Conservation (phyloP, 2,888 invertebrate species). For the Nudaria mundana region DNA sequence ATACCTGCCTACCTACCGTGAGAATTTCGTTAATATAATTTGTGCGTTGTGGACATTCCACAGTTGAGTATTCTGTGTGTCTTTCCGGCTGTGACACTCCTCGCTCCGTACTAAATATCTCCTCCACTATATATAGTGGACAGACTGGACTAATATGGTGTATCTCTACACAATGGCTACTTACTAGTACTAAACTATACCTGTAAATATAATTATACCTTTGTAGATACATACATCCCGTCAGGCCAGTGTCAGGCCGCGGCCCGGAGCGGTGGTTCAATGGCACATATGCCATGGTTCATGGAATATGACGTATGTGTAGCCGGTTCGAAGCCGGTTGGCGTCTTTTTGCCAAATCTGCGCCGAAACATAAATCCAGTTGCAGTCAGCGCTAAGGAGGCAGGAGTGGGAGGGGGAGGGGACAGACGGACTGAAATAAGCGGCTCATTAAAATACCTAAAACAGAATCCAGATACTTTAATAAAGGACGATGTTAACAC, state of each 20-base stretch:
- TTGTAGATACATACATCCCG: too few species aligned
- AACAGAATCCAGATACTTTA: conserved; percentile 48
- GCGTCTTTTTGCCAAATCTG: conserved; percentile 45
- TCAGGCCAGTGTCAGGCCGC: conserved; percentile 31
- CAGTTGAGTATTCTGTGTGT: too few species aligned
- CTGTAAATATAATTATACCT: too few species aligned
- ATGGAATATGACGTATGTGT: conserved; percentile 1
- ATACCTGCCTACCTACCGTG: conserved; percentile 25
- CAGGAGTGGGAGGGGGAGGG: conserved; percentile 1
- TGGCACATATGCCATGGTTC: not conserved
- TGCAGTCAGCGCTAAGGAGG: conserved; percentile 7
- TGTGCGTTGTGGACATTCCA: too few species aligned
- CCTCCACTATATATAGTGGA: too few species aligned
- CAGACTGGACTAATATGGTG: too few species aligned
- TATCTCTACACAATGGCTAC: too few species aligned
- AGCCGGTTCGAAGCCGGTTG: conserved; percentile 23
- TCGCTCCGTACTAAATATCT: too few species aligned
- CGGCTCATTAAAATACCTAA: conserved; percentile 72
- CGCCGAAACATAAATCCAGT: conserved; percentile 39
- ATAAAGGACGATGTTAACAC: conserved; percentile 37
- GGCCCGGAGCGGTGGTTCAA: conserved; percentile 19
- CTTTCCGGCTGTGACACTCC: too few species aligned
- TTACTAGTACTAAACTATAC: too few species aligned
- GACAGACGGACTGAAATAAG: conserved; percentile 21
- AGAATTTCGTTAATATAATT: conserved; percentile 14